A percentile compares a stretch with the other conserved stretches of the same genome.
phyloP scores from a whole-genome alignment of 2,797 vertebrate genomes.

The Limnodromus scolopaceus region DNA sequence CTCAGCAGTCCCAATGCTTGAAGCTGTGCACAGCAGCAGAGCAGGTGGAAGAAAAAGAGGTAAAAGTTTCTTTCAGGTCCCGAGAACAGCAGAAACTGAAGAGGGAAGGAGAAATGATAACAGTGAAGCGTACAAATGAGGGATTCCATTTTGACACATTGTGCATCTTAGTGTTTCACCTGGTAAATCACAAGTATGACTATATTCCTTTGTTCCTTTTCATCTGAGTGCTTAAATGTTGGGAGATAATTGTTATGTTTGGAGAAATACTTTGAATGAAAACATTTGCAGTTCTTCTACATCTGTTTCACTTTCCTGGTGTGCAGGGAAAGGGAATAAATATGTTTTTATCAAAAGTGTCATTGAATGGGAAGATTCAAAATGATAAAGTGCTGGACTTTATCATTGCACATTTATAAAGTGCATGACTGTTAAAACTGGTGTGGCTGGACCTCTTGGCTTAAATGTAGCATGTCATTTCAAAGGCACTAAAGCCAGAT shows the following conservation, averaged over 20 bases:
- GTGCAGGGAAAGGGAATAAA: neutral
- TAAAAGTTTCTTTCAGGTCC: neutral
- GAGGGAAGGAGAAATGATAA: neutral
- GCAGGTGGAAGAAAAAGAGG: neutral
- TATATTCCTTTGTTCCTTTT: neutral
- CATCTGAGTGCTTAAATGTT: neutral
- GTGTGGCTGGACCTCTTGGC: conserved; percentile 3
- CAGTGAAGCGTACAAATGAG: neutral
- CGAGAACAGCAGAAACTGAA: neutral
- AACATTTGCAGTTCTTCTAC: neutral
- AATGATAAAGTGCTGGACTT: neutral
- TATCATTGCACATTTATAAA: too few relatives aligned
- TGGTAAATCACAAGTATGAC: neutral
- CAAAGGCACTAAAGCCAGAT: conserved; percentile 30
- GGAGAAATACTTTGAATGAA: neutral
- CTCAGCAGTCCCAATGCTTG: fast-evolving
- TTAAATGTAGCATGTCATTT: conserved; percentile 27
- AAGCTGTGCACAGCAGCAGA: neutral
- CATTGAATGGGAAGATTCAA: neutral
- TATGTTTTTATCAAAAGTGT: neutral
- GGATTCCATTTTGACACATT: fast-evolving
- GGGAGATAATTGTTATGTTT: neutral
- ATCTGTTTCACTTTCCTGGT: neutral
- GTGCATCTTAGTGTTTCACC: neutral
- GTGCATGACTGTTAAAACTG: conserved; percentile 11